A percentile compares a stretch with the other conserved stretches of the same genome.
phyloP scores from a whole-genome alignment of 2,888 invertebrate species.

The Sturmia bella region DNA sequence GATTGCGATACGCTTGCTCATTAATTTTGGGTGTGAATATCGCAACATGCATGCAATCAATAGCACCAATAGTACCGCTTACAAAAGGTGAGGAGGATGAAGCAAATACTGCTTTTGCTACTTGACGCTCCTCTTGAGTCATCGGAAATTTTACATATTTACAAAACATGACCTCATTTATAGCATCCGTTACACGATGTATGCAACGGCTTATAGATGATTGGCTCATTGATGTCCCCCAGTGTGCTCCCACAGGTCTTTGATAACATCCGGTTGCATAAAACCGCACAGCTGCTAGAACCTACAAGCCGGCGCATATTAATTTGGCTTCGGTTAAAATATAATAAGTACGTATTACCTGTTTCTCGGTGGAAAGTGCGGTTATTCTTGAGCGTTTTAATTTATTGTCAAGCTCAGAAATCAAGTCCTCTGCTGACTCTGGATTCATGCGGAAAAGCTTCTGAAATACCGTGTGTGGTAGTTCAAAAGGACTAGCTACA shows the following conservation, averaged over 20 bases:
- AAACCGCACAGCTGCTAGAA: not conserved
- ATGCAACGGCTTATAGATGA: not conserved
- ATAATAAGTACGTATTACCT: too few species aligned
- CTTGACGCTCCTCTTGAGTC: not conserved
- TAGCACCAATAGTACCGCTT: not conserved
- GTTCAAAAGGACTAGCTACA: too few species aligned
- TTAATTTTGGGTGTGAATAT: conserved; percentile 14
- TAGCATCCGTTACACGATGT: not conserved
- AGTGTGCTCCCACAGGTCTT: not conserved
- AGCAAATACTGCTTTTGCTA: not conserved
- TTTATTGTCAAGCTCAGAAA: too few species aligned
- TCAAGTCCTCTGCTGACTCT: too few species aligned
- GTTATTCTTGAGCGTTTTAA: too few species aligned
- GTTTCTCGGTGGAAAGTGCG: too few species aligned
- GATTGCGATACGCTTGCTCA: conserved; percentile 11
- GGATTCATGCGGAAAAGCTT: too few species aligned
- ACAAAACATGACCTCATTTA: not conserved
- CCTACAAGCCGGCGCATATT: too few species aligned
- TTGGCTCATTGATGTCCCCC: not conserved
- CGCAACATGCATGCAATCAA: not conserved
- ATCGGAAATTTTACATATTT: not conserved
- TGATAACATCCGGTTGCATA: not conserved
- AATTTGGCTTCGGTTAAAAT: too few species aligned
- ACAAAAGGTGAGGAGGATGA: not conserved
- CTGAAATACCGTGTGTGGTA: too few species aligned